Percentiles rank a stretch among this genome's conserved stretches.
phyloP scores from a whole-genome alignment of 2,113 vertebrate genomes.

The Acrocephalus arundinaceus region DNA sequence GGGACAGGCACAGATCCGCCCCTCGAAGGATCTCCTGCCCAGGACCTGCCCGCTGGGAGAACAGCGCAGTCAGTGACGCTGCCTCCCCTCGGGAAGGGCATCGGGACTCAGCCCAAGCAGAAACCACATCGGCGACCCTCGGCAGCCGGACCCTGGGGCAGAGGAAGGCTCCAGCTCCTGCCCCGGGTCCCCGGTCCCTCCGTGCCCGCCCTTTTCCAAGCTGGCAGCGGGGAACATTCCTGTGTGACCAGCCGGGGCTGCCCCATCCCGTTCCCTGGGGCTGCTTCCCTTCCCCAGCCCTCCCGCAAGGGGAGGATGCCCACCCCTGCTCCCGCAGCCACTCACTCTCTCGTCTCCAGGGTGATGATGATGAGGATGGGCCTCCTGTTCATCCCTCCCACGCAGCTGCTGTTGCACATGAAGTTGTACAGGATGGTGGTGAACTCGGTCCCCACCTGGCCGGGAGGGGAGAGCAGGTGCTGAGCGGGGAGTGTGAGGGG shows the following conservation, averaged over 20 bases:
- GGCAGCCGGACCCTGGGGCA: neutral
- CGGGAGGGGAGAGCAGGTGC: neutral
- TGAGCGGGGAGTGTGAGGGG: neutral
- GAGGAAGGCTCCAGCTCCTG: neutral
- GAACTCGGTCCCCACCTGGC: constrained; percentile 96
- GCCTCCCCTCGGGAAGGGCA: fast-evolving
- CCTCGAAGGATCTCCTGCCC: constrained; percentile 81
- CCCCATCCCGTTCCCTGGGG: neutral
- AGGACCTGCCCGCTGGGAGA: constrained; percentile 76
- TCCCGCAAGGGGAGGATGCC: neutral
- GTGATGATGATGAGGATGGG: constrained; percentile 99
- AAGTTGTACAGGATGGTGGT: constrained; percentile 99
- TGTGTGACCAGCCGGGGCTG: fast-evolving
- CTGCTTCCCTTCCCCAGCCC: neutral
- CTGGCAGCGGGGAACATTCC: neutral
- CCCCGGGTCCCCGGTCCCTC: neutral
- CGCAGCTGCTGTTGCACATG: constrained; percentile 99
- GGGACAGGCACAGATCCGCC: constrained; percentile 94
- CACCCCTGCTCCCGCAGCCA: neutral
- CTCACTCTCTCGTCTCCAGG: constrained; percentile 95
- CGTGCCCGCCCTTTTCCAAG: neutral
- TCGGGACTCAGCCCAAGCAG: fast-evolving
- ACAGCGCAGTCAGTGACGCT: neutral
- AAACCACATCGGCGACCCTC: neutral
- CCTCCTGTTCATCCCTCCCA: constrained; percentile 98